phyloP scores from a whole-genome alignment of 1,140 invertebrate genomes.

The Lepidurus arcticus region DNA sequence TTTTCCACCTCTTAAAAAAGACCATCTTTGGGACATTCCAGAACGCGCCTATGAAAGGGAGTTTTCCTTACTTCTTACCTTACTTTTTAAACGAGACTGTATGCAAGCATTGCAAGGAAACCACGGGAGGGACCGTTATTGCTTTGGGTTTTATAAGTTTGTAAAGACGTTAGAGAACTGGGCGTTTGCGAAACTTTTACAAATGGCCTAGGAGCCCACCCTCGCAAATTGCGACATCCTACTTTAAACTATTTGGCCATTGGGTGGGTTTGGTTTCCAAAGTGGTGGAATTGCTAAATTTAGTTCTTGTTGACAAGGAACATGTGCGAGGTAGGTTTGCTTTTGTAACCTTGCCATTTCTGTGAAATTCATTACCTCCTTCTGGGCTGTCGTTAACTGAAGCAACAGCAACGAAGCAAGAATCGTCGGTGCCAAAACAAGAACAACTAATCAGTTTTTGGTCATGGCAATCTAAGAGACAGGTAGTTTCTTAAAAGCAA shows the following conservation, averaged over 20 bases:
- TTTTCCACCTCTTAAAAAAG: neutral
- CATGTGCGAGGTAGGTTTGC: neutral
- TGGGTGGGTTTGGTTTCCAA: neutral
- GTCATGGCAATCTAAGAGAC: neutral
- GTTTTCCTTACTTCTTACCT: neutral
- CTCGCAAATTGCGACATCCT: constrained; percentile 2
- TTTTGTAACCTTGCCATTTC: neutral
- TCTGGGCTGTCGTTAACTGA: neutral
- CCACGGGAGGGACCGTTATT: neutral
- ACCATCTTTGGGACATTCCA: no score
- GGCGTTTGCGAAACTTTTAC: neutral
- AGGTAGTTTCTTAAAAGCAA: neutral
- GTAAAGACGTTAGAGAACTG: neutral
- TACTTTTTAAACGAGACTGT: no score
- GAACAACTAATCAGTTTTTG: neutral
- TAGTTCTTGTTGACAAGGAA: neutral
- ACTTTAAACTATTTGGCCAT: neutral
- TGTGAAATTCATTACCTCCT: neutral
- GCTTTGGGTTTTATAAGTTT: neutral
- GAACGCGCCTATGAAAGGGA: neutral
- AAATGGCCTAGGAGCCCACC: neutral
- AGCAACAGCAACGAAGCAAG: neutral
- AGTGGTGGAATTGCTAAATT: neutral
- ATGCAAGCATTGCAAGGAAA: neutral
- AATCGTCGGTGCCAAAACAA: neutral